Base-by-base conservation (phyloP, 2,113 vertebrate genomes). In the Phaethornis superciliosus region DNA sequence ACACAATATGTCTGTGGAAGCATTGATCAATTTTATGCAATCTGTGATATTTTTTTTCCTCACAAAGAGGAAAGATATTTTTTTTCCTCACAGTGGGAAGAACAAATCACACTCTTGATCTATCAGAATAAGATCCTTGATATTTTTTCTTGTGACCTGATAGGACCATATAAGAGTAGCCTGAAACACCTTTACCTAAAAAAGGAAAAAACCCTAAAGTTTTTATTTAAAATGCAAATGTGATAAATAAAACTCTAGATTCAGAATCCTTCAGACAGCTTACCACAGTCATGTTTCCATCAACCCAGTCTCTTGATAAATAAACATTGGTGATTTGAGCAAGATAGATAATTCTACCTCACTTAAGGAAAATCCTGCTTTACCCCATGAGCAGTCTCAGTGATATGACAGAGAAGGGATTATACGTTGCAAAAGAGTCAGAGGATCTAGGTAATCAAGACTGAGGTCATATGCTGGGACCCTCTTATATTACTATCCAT, bases 361-460 rank as follows among this genome's bases (percentile, higher is more conserved):
- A 86, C 65, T 87, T 87, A 86, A 84, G 30, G 32, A 78, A 93
- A 94, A 93, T 79, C 60, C 47, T 86, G 44, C 24, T 83, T 60
- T 92, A 51, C 58, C 90, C 28, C 35, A 69, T 30, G 27, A 93
- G 26, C n/a, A 71, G 16, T 68, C 58, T 79, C 59, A 85, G 28
- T 77, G 71, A 94, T 92, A 94, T 67, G 62, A 95, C 93, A 62
- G 75, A 89, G 62, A 79, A 90, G 32, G 70, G 74, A 94, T 93
- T 92, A 81, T 71, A 89, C 56, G 30, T 37, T 33, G n/a, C 56
- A 67, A 58, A 23, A 82, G 58, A 86, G 76, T 81, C 83, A 92
- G 72, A 92, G 35, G 74, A 88, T 59, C 65, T 89, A 58, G 89
- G 75, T 90, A 94, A 90, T 92, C 93, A 92, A 83, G 24, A 84